Evolutionary conservation across 2,797 vertebrate genomes (phyloP).

Genomic region (Amazonetta brasiliensis): DNA sequence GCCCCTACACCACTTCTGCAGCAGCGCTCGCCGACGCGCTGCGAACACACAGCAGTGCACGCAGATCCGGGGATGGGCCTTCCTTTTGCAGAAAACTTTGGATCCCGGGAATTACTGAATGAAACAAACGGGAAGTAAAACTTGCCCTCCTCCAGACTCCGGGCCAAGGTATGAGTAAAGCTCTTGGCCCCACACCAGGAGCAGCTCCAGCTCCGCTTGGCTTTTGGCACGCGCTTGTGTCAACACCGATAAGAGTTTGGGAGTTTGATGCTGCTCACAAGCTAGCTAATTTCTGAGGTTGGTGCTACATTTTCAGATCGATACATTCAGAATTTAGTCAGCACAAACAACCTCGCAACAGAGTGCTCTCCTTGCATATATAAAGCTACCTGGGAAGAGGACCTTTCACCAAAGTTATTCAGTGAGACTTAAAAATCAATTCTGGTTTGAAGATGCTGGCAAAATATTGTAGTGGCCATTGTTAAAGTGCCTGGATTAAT

Average conservation of each 20-base stretch:
- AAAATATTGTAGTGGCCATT: background rate
- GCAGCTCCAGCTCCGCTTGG: background rate
- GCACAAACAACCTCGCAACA: conserved; percentile 5
- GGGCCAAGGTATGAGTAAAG: conserved; percentile 18
- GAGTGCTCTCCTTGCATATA: conserved; percentile 43
- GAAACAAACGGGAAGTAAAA: background rate
- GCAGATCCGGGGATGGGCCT: fast-evolving
- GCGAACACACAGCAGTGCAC: background rate
- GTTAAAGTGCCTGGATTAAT: background rate
- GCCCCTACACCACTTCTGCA: background rate
- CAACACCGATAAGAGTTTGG: background rate
- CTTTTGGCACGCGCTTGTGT: background rate
- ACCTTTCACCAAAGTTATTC: conserved; percentile 44
- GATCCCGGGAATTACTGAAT: conserved; percentile 30
- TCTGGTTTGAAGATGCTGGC: background rate
- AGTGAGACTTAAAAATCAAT: conserved; percentile 60
- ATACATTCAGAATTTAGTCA: conserved; percentile 47
- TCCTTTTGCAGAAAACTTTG: background rate
- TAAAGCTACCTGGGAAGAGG: conserved; percentile 46
- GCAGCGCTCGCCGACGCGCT: background rate
- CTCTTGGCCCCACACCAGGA: conserved; percentile 18
- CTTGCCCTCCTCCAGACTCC: background rate
- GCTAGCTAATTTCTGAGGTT: conserved; percentile 38
- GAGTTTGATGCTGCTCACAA: conserved; percentile 1
- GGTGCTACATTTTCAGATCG: background rate